Conservation (phyloP, 2,113 vertebrate species). For the Bombycilla garrulus region DNA sequence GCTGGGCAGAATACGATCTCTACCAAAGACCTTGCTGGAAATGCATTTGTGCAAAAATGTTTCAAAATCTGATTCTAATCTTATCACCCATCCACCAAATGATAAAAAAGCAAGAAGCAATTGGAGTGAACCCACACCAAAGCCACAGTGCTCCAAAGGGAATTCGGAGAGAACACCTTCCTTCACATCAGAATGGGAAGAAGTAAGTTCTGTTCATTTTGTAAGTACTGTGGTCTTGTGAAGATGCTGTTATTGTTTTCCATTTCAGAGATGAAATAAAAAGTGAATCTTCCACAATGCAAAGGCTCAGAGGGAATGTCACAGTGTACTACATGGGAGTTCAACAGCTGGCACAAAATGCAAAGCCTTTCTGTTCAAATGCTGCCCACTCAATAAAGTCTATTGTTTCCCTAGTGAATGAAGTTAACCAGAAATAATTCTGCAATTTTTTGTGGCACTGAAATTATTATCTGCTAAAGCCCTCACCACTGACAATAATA, state of each 20-base stretch:
- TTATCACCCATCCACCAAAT: slow-evolving; percentile 81
- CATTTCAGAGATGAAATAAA: neutral
- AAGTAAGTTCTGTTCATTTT: slow-evolving; percentile 78
- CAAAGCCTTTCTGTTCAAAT: neutral
- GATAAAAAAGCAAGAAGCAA: slow-evolving; percentile 86
- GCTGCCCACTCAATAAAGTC: neutral
- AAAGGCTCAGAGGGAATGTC: neutral
- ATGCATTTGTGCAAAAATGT: slow-evolving; percentile 90
- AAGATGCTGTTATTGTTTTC: neutral
- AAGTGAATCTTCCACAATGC: neutral
- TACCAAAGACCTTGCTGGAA: slow-evolving; percentile 88
- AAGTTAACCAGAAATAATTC: slow-evolving; percentile 58
- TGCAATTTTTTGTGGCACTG: neutral
- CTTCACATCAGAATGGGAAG: slow-evolving; percentile 98
- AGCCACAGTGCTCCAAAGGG: slow-evolving; percentile 75
- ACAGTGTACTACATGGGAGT: neutral
- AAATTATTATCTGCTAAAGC: slow-evolving; percentile 3
- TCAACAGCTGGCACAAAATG: slow-evolving; percentile 15
- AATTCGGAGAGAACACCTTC: slow-evolving; percentile 91
- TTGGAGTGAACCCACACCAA: slow-evolving; percentile 78
- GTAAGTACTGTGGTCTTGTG: neutral
- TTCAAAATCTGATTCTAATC: slow-evolving; percentile 95
- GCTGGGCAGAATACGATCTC: slow-evolving; percentile 90
- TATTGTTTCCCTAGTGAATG: slow-evolving; percentile 51
- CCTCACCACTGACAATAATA: neutral